Percentiles rank a stretch among this genome's conserved stretches.
These are phyloP conservation scores for Amblyornis subalaris DNA, from an alignment of 2,113 vertebrate species.

Conservation along the genomic window DNA sequence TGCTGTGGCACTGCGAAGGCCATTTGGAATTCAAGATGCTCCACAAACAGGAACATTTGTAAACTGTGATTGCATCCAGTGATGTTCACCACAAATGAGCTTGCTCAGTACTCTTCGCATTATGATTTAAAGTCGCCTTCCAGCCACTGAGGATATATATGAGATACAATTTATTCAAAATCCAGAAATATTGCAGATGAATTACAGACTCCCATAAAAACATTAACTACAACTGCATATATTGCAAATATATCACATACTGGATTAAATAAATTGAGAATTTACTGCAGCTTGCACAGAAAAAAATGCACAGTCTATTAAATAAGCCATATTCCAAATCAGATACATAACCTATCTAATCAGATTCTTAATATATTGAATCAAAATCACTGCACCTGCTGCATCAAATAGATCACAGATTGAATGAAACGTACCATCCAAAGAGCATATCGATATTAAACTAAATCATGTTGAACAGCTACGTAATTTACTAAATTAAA, in stretches of 20 bases:
- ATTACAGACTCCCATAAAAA: not conserved
- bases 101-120: not conserved
- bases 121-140: not conserved
- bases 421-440: not conserved
- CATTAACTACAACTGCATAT: not conserved
- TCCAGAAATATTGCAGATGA: slow-evolving; percentile 19
- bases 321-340: slow-evolving; percentile 4
- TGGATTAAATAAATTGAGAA: slow-evolving; percentile 32
- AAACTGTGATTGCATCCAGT: not conserved
- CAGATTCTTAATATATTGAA: slow-evolving; percentile 37
- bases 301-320: not conserved
- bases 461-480: slow-evolving; percentile 12
- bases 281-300: slow-evolving; percentile 4
- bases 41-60: not conserved
- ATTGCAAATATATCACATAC: not conserved
- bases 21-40: not conserved
- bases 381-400: slow-evolving; percentile 12
- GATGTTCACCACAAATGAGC: not conserved
- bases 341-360: slow-evolving; percentile 13
- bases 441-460: not conserved
- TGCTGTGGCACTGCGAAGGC: not conserved
- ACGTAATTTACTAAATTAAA: slow-evolving; percentile 18
- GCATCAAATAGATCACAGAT: not conserved
- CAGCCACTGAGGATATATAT: not conserved
- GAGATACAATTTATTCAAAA: not conserved